Conservation (phyloP, 2,888 invertebrate genomes). For the Polydrusus tereticollis region DNA sequence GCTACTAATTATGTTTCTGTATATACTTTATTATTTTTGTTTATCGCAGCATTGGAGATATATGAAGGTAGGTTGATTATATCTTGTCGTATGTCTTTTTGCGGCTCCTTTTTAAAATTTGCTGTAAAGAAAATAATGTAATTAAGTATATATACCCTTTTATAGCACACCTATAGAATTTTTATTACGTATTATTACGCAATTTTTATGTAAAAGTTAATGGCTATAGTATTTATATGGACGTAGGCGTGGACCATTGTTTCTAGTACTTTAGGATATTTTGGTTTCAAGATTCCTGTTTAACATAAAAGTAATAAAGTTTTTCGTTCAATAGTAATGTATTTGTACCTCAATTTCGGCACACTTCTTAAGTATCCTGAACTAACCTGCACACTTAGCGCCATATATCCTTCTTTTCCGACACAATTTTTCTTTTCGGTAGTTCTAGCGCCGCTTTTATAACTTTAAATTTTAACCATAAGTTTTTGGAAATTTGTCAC, state of each 20-base stretch:
- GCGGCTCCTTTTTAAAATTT: constrained; percentile 16
- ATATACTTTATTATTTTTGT: constrained; percentile 62
- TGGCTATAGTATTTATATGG: constrained; percentile 11
- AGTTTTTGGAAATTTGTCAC: too few relatives aligned
- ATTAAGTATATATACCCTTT: constrained; percentile 22
- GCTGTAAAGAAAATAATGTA: constrained; percentile 16
- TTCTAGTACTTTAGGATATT: not conserved
- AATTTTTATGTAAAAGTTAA: constrained; percentile 20
- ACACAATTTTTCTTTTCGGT: too few relatives aligned
- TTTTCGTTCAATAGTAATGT: not conserved
- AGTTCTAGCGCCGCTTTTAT: too few relatives aligned
- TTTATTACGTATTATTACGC: constrained; percentile 9
- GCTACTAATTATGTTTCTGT: constrained; percentile 20
- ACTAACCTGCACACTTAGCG: too few relatives aligned
- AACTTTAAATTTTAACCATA: too few relatives aligned
- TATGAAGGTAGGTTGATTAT: constrained; percentile 77
- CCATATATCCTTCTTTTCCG: too few relatives aligned
- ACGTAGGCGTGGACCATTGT: constrained; percentile 24
- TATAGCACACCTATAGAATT: not conserved
- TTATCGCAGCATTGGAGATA: constrained; percentile 83
- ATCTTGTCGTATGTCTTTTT: constrained; percentile 19
- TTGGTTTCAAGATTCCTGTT: too few relatives aligned
- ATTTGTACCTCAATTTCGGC: too few relatives aligned
- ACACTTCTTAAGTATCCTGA: too few relatives aligned
- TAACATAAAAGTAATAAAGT: too few relatives aligned